These are phyloP conservation scores for Chloebia gouldiae DNA, from an alignment of 2,113 vertebrate species.

Conservation along the genomic window DNA sequence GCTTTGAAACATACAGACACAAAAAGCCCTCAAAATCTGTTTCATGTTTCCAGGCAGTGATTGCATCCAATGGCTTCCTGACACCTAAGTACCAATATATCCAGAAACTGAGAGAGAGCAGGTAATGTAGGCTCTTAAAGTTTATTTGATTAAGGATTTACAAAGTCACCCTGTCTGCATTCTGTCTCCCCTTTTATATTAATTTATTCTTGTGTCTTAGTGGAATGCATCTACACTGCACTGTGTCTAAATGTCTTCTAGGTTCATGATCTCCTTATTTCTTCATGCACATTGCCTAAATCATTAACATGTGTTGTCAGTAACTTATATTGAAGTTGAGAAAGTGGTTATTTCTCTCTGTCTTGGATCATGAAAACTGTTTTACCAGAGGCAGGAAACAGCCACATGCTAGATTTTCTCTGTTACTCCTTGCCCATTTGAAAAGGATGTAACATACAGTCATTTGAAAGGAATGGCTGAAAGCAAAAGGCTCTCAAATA, in stretches of 20 bases:
- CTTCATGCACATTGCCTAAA: background rate
- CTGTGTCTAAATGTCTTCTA: background rate
- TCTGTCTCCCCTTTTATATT: background rate
- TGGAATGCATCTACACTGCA: background rate
- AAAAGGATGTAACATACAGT: background rate
- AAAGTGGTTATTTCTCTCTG: background rate
- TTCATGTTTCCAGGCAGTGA: conserved; percentile 85
- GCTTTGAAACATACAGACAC: background rate
- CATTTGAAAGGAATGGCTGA: background rate
- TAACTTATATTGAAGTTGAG: background rate
- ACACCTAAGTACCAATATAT: conserved; percentile 96
- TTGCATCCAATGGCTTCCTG: conserved; percentile 91
- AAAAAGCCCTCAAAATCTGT: background rate
- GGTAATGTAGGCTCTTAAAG: conserved; percentile 72
- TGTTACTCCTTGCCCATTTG: background rate
- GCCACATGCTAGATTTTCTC: background rate
- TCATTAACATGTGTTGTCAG: background rate
- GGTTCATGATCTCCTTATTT: background rate
- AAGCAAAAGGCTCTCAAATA: background rate
- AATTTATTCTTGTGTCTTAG: background rate
- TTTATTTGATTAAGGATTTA: background rate
- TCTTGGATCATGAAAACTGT: background rate
- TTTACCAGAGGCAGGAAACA: background rate
- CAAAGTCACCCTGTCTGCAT: background rate
- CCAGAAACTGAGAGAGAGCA: conserved; percentile 87